These are phyloP conservation scores for Rhinichthys osculus DNA, from an alignment of 2,797 vertebrate species.

Conservation along the genomic window DNA sequence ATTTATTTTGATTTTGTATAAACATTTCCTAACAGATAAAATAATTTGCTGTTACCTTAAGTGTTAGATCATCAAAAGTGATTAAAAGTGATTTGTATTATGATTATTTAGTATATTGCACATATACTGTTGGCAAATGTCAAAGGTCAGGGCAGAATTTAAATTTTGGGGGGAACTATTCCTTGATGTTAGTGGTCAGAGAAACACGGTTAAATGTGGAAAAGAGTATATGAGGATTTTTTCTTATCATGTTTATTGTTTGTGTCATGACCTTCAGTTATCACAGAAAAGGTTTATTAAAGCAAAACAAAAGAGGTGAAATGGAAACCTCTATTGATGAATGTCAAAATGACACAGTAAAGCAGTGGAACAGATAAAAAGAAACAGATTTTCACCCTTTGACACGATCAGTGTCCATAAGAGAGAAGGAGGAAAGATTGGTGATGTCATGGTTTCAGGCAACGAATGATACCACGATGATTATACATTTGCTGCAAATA, in stretches of 20 bases:
- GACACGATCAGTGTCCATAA: neutral
- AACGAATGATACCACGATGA: neutral
- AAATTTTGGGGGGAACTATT: neutral
- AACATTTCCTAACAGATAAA: neutral
- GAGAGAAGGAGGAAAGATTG: neutral
- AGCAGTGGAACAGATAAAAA: constrained; percentile 27
- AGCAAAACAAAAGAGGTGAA: constrained; percentile 11
- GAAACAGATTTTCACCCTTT: constrained; percentile 39
- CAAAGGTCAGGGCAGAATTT: neutral
- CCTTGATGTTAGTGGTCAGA: neutral
- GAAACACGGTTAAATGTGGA: neutral
- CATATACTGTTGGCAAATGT: neutral
- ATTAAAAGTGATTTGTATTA: neutral
- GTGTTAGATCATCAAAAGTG: neutral
- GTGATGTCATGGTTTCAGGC: constrained; percentile 19
- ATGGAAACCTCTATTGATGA: constrained; percentile 18
- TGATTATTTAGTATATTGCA: neutral
- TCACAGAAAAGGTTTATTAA: constrained; percentile 19
- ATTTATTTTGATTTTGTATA: neutral
- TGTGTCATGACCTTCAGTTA: neutral
- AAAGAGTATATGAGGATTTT: neutral
- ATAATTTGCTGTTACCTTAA: neutral
- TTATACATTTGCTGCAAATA: neutral
- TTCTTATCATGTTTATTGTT: neutral
- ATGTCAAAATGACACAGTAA: constrained; percentile 23